Base-by-base conservation (phyloP, 2,888 invertebrate species). In the Ommatoiulus sabulosus region DNA sequence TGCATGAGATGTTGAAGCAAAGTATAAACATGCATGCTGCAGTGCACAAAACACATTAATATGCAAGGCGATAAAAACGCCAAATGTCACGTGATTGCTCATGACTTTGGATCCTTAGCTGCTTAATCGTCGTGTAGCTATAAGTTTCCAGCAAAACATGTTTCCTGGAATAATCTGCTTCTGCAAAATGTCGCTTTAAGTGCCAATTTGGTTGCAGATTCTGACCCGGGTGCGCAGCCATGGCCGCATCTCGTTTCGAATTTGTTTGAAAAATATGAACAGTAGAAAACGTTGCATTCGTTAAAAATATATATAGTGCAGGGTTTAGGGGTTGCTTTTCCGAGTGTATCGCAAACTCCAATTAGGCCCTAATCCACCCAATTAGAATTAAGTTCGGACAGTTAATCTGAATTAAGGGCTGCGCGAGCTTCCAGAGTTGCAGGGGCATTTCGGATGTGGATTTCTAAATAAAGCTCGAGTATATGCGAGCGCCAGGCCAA, bases 311-410 rank as follows among this genome's bases (percentile, higher is more conserved):
- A 4, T 6, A 15, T 52, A 15, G 52, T n/a, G 63, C n/a, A 63
- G 6, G 15, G 52, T 46, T 46, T 52, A 63, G n/a, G 63, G 63
- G n/a, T 63, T 17, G 63, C 63, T 63, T 63, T n/a, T 63, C n/a
- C 63, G 63, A 6, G 63, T 63, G n/a, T n/a, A n/a, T 63, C 63
- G n/a, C 63, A 63, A 63, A 63, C 63, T 63, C 63, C 63, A 63
- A 63, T 63, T 63, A 63, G 63, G 63, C 63, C 63, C 63, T 63
- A 63, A 63, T 63, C 63, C 63, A 63, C 63, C 63, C 63, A 63
- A 63, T 63, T 63, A 63, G 63, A 63, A 63, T 63, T 63, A 63
- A 63, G 63, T 63, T 63, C n/a, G 63, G 63, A 63, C 63, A 63
- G 63, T 63, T 63, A 63, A 63, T 63, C 63, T 63, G 63, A 63